Percentiles rank a stretch among this genome's conserved stretches.
Evolutionary conservation across 37 sponge, comb jelly and placozoan species (phyloP).

Genomic region (Beroe forskalii): DNA sequence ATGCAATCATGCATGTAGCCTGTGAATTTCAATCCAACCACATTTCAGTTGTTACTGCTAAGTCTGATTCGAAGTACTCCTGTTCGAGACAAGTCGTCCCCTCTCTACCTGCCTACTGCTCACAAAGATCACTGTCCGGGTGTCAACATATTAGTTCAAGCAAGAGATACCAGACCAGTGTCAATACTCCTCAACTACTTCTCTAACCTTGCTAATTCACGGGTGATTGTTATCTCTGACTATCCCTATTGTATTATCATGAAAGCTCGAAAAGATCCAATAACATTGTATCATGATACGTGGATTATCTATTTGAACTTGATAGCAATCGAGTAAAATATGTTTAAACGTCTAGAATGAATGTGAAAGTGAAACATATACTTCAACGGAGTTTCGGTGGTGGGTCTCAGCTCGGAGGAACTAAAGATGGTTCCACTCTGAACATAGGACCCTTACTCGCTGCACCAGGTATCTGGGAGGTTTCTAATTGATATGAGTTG

Average conservation of each 20-base stretch:
- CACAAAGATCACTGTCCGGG: background rate
- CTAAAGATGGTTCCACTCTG: background rate
- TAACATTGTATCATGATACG: no score
- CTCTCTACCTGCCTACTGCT: constrained; percentile 30
- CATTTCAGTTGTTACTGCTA: constrained; percentile 29
- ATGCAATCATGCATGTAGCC: no score
- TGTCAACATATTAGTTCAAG: constrained; percentile 16
- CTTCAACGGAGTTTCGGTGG: background rate
- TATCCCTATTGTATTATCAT: no score
- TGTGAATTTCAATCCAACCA: no score
- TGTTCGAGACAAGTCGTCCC: background rate
- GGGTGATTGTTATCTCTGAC: background rate
- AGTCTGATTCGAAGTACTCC: background rate
- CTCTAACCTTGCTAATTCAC: background rate
- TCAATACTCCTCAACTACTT: background rate
- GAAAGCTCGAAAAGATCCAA: no score
- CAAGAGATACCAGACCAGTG: background rate
- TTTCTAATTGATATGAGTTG: no score
- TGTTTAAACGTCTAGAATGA: no score
- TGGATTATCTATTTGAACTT: no score
- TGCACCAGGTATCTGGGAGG: background rate
- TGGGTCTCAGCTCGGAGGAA: background rate
- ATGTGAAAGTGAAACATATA: no score
- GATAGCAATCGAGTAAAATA: no score
- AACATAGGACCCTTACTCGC: background rate